Evolutionary conservation across 1,140 invertebrate species (phyloP), one percentile per base, ranked within the genome.

Genomic region (Drosophila sechellia): DNA sequence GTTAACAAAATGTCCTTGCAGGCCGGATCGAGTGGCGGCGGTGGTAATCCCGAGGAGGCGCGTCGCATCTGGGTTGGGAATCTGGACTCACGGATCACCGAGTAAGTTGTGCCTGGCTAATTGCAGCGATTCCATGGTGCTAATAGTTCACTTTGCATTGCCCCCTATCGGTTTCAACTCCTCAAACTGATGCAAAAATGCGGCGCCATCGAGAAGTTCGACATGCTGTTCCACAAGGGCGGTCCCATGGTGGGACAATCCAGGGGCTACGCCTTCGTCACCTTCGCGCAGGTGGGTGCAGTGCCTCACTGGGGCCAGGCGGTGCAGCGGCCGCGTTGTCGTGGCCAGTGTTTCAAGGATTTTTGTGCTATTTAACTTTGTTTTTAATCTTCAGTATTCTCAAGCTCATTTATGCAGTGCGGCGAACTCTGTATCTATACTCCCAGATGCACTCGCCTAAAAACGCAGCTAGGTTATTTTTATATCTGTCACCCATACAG

Each of bases 121-220:
- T 50, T 59, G 56, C 34, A 43, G 31, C 4, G 40, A 8, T 15
- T 39, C 20, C 15, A 27, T 13, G 25, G 65, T 91, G 64, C 80
- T 73, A 84, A 93, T 91, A 71, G 81, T 75, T 72, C 55, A 42
- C 90, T 81, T 59, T 68, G 85, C 92, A 93, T 93, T 84, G 93
- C 80, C 93, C 78, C 61, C 94, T 95, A 96, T 95, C 93, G 96
- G 96, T 98, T 96, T 95, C 95, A 97, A 95, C 95, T 98, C 94
- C 94, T 98, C 93, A 98, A 98, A 97, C 94, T 98, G 92, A 94
- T 98, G 93, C 97, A 98, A 95, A 96, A 96, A 94, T 96, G 96
- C 95, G 97, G 97, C 91, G 93, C 94, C 78, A 96, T 98, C 85
- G 96, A 97, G 93, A 98, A 98, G 94, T 98, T 98, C 94, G 97